These are phyloP conservation scores for Drosophila longiperda DNA, from an alignment of 2,888 invertebrate genomes.

Conservation along the genomic window DNA sequence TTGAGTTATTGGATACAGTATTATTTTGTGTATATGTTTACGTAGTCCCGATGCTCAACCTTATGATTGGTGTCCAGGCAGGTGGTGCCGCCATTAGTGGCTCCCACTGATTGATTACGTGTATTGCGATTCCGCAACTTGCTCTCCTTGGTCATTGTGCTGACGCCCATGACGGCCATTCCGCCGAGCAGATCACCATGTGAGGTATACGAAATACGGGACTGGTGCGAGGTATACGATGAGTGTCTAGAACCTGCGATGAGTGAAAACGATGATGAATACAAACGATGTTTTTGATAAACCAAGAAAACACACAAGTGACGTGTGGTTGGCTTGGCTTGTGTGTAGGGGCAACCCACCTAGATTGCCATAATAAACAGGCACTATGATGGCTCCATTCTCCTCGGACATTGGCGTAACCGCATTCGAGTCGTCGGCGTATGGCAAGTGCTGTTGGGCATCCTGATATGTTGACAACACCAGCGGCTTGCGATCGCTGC, in stretches of 20 bases:
- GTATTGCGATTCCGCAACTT: constrained; percentile 91
- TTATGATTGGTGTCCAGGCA: constrained; percentile 88
- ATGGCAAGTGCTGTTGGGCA: constrained; percentile 97
- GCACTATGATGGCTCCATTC: constrained; percentile 97
- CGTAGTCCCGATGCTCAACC: constrained; percentile 89
- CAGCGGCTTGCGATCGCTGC: constrained; percentile 95
- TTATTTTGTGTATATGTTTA: constrained; percentile 83
- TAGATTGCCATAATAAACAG: constrained; percentile 94
- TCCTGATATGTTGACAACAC: constrained; percentile 97
- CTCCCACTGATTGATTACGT: constrained; percentile 89
- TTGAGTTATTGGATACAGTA: neutral
- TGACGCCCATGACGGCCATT: constrained; percentile 86
- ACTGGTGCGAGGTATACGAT: constrained; percentile 97
- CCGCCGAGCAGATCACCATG: constrained; percentile 95
- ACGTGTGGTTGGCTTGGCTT: neutral
- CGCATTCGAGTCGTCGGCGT: constrained; percentile 98
- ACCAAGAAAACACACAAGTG: neutral
- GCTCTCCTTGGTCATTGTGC: constrained; percentile 91
- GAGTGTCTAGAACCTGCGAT: constrained; percentile 92
- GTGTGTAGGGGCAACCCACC: constrained; percentile 85
- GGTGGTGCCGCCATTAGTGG: constrained; percentile 86
- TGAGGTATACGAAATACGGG: constrained; percentile 96
- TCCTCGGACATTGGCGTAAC: constrained; percentile 99
- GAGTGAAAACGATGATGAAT: neutral
- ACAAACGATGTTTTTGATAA: neutral